Base-by-base conservation (phyloP, 2,797 vertebrate species). In the Tokudaia tokunoshimensis region DNA sequence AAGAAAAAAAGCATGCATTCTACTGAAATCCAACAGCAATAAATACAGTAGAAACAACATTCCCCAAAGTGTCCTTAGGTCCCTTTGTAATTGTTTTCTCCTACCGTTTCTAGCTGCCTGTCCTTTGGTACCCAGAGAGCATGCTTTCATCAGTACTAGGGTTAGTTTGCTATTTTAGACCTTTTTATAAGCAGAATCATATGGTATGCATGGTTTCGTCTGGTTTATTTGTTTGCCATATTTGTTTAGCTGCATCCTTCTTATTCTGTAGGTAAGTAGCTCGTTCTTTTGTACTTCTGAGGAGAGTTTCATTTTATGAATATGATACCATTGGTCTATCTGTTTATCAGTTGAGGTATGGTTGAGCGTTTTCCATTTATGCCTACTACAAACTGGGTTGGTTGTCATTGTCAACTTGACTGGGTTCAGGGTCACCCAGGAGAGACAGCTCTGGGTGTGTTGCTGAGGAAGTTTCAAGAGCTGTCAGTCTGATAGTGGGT, bases 171-270 rank as follows among this genome's bases (percentile, higher is more conserved):
- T 55, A 59, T 67, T 78, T 79, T 83, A 74, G 15, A 31, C 50
- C 24, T 85, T 94, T 52, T 91, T 80, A 83, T 47, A 89, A 89
- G 65, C 76, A 31, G 37, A 94, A 85, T 57, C 26, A 57, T 57
- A 87, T 7, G 3, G 29, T 44, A 31, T 22, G 6, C 34, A 65
- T 44, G 41, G 29, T 29, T 94, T 74, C 55, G 2, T 83, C 76
- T 78, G 50, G 72, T 6, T 65, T 74, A 34, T 89, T 94, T 93
- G 61, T 61, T 13, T 31, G 17, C 22, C 24, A 70, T 86, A 65
- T 72, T 91, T 89, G 86, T 93, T 61, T 34, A 75, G 47, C 22
- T 91, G 61, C 72, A 65, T 41, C 29, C 3, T 10, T 37, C 79
- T 94, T 50, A 29, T 63, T 94, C 55, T 26, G 1, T 76, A 1